Evolutionary conservation across 2,113 vertebrate genomes (phyloP), one percentile per base, ranked within the genome.

Genomic region (Phrynosoma platyrhinos): DNA sequence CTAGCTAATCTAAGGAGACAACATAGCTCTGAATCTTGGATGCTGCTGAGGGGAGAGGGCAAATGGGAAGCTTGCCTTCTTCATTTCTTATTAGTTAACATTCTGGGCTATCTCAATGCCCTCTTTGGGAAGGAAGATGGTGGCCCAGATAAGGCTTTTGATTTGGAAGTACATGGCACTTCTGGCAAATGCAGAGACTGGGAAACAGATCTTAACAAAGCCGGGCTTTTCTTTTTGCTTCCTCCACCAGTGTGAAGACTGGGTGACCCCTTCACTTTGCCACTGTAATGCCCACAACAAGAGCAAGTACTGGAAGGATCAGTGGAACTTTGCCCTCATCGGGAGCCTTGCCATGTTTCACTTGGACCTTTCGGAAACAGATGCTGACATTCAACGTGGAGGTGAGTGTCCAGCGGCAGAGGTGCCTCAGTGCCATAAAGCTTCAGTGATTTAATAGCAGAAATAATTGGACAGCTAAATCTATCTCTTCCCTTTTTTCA

Each of bases 271-370:
- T 1, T 93, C 95, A 0, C 6, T 91, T 32, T 98, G 97, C 83
- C 98, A 98, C 95, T 98, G 98, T 95, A 98, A 98, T 42, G 97
- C 98, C 69, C 98, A 98, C 95, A 98, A 98, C 90, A 97, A 93
- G 82, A 98, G 98, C 75, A 52, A 87, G 6, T 97, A 96, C 95
- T 98, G 98, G 98, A 98, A 96, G 87, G 85, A 85, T 0, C 91
- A 94, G 68, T 91, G 97, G 76, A 95, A 95, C 88, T 55, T 58
- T 0, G 1, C 85, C 13, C 88, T 97, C 91, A 90, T 97, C 5
- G 97, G 98, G 14, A 82, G 94, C 4, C 96, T 98, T 3, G 87
- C 95, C 0, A 85, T 86, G 9, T 98, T 99, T 92, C 95, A 97
- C 1, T 91, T 97, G 82, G 95, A 97, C 36, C 93, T 97, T 21